These are phyloP conservation scores for Drosophila athabasca DNA, from an alignment of 1,140 invertebrate genomes.

Conservation along the genomic window DNA sequence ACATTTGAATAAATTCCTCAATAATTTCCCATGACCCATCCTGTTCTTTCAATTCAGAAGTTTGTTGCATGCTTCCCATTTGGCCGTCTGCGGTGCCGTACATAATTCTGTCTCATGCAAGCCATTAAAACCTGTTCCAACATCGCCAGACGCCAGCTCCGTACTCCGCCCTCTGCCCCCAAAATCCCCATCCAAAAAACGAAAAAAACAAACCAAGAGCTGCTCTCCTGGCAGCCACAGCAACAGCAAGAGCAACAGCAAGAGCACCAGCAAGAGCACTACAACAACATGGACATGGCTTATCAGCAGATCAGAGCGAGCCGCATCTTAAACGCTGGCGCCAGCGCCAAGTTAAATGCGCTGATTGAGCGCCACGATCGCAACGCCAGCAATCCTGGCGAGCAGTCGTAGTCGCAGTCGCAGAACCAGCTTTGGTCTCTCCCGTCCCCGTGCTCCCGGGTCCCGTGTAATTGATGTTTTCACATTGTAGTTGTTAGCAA, in stretches of 20 bases:
- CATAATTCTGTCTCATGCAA: constrained; percentile 54
- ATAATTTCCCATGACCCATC: constrained; percentile 32
- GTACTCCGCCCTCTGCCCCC: constrained; percentile 3
- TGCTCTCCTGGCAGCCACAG: constrained; percentile 12
- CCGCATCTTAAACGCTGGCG: constrained; percentile 83
- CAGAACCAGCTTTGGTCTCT: background rate
- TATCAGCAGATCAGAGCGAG: constrained; percentile 81
- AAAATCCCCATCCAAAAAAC: constrained; percentile 6
- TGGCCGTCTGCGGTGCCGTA: constrained; percentile 20
- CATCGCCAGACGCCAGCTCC: constrained; percentile 6
- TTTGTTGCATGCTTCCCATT: constrained; percentile 42
- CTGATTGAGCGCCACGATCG: constrained; percentile 75
- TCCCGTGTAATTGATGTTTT: constrained; percentile 77
- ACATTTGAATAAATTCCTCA: constrained; percentile 11
- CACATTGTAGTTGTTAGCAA: constrained; percentile 80
- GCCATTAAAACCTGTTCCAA: constrained; percentile 54
- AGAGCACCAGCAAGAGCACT: constrained; percentile 44
- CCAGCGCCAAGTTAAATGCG: constrained; percentile 77
- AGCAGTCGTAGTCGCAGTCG: constrained; percentile 22
- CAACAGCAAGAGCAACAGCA: constrained; percentile 2
- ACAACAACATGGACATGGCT: constrained; percentile 67
- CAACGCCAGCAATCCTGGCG: constrained; percentile 47
- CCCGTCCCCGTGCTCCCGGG: too few species aligned
- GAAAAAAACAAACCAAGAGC: constrained; percentile 17
- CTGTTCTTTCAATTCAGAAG: constrained; percentile 28